Evolutionary conservation across 2,888 invertebrate species (phyloP).

Genomic region (Nasonovia ribisnigri): DNA sequence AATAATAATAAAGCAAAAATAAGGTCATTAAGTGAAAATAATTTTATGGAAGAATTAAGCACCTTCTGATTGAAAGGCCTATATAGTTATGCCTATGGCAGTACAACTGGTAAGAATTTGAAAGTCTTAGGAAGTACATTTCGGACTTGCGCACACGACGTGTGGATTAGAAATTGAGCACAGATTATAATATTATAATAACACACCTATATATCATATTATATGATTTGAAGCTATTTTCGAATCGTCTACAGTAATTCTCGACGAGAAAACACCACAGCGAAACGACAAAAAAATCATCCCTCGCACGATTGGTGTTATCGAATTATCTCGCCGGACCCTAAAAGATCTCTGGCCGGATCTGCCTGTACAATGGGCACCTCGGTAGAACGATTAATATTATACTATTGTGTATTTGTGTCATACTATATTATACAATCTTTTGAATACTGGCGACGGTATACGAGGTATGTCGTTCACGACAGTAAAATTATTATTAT

Average conservation of each 20-base stretch:
- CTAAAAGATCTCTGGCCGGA: not conserved
- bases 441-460: not conserved
- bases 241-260: not conserved
- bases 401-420: not conserved
- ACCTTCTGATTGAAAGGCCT: not conserved
- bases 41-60: not conserved
- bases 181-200: not conserved
- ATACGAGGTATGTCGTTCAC: not conserved
- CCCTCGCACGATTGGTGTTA: not conserved
- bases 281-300: not conserved
- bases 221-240: not conserved
- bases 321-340: not conserved
- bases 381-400: not conserved
- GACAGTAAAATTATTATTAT: not conserved
- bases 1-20: not conserved
- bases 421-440: not conserved
- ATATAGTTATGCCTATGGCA: not conserved
- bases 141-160: not conserved
- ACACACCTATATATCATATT: not conserved
- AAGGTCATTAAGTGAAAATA: not conserved
- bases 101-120: conserved; percentile 2
- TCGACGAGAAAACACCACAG: not conserved
- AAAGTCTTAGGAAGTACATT: not conserved
- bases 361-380: not conserved
- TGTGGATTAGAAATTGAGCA: not conserved